Evolutionary conservation across 2,113 vertebrate species (phyloP).

Genomic region (Mirounga angustirostris): DNA sequence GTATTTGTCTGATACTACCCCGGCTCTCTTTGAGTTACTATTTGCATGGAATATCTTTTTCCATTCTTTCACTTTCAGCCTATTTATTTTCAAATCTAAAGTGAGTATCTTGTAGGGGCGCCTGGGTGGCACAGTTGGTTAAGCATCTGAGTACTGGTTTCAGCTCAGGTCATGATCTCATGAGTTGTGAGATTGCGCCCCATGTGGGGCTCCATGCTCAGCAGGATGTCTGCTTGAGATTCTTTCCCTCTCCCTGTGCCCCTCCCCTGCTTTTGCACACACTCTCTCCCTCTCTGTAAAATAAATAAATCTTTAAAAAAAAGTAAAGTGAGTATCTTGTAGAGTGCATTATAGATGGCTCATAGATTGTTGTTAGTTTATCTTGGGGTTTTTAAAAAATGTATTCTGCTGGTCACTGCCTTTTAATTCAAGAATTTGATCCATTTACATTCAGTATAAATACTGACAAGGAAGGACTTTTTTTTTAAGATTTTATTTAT

Average conservation of each 20-base stretch:
- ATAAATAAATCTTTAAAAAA: not conserved
- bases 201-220: not conserved
- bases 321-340: not conserved
- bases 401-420: not conserved
- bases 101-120: not conserved
- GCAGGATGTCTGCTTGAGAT: not conserved
- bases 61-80: not conserved
- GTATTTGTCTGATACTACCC: not conserved
- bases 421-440: not conserved
- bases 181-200: not conserved
- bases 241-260: not conserved
- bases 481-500: too few relatives aligned
- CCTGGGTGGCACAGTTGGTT: not conserved
- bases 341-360: not conserved
- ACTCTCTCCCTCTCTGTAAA: not conserved
- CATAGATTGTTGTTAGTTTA: not conserved
- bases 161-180: not conserved
- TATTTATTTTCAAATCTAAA: not conserved
- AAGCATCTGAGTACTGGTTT: not conserved
- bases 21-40: not conserved
- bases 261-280: not conserved
- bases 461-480: not conserved
- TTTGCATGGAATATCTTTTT: not conserved
- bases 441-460: not conserved
- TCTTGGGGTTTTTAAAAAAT: not conserved